A percentile compares a stretch with the other conserved stretches of the same genome.
Conservation (phyloP, 2,888 invertebrate species). For the Cheilosia soror region DNA sequence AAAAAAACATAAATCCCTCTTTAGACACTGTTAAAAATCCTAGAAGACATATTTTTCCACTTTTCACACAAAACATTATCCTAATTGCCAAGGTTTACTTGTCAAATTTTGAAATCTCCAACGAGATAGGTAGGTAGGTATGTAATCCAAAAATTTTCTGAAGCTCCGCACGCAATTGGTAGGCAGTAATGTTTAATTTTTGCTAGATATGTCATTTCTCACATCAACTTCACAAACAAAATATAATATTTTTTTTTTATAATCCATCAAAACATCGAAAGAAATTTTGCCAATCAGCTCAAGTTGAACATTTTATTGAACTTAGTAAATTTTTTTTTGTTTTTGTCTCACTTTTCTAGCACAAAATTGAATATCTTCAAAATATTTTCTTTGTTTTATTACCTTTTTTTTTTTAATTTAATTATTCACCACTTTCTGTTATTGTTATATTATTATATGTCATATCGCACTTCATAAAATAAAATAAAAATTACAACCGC, state of each 20-base stretch:
- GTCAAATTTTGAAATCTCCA: too few relatives aligned
- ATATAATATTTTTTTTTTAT: too few relatives aligned
- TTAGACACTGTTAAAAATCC: background rate
- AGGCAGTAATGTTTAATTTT: too few relatives aligned
- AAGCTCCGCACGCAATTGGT: too few relatives aligned
- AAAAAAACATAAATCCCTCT: background rate
- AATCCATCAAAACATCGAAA: background rate
- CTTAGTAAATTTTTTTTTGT: background rate
- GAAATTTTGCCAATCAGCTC: background rate
- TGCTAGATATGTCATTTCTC: too few relatives aligned
- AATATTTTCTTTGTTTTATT: constrained; percentile 37
- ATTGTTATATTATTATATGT: constrained; percentile 46
- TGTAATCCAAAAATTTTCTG: too few relatives aligned
- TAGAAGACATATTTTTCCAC: background rate
- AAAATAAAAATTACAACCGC: constrained; percentile 28
- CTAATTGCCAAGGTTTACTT: too few relatives aligned
- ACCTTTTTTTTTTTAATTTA: constrained; percentile 52
- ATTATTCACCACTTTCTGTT: constrained; percentile 50
- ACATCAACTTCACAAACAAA: too few relatives aligned
- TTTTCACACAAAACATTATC: too few relatives aligned
- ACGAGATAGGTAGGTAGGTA: too few relatives aligned
- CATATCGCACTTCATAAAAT: constrained; percentile 46
- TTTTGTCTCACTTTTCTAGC: background rate
- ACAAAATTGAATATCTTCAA: constrained; percentile 11
- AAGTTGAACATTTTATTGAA: background rate